A percentile compares a stretch with the other conserved stretches of the same genome.
Conservation (phyloP, 2,888 invertebrate species). For the Nycteola revayana region DNA sequence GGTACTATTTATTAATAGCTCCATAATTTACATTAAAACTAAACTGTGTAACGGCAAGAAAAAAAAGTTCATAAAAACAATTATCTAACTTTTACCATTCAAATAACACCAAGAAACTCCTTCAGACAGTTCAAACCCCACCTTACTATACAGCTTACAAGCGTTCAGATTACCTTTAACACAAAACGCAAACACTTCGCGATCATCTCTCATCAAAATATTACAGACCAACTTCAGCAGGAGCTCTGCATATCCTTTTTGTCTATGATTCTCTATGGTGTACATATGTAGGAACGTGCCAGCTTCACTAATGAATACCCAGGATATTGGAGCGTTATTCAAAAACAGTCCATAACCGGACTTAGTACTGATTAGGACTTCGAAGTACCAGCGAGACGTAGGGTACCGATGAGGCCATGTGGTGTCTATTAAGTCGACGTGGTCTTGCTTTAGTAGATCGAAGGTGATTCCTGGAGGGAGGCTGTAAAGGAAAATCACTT, state of each 20-base stretch:
- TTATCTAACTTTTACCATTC: conserved; percentile 9
- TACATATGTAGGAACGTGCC: conserved; percentile 54
- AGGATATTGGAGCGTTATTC: conserved; percentile 38
- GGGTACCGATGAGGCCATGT: conserved; percentile 52
- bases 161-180: conserved; percentile 43
- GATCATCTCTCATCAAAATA: conserved; percentile 36
- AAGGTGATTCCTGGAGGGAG: conserved; percentile 37
- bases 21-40: too few species aligned
- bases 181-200: conserved; percentile 44
- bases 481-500: conserved; percentile 38
- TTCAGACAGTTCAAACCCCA: conserved; percentile 36
- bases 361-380: conserved; percentile 44
- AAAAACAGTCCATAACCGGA: conserved; percentile 49
- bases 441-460: conserved; percentile 35
- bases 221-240: conserved; percentile 48
- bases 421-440: conserved; percentile 39
- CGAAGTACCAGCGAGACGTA: conserved; percentile 42
- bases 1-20: too few species aligned
- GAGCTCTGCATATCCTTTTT: conserved; percentile 51
- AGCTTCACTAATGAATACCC: conserved; percentile 50
- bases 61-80: too few species aligned
- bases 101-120: conserved; percentile 39
- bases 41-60: too few species aligned
- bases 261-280: conserved; percentile 49
- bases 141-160: conserved; percentile 46